Conservation (phyloP, 2,888 invertebrate genomes). For the Linnaemya vulpina region DNA sequence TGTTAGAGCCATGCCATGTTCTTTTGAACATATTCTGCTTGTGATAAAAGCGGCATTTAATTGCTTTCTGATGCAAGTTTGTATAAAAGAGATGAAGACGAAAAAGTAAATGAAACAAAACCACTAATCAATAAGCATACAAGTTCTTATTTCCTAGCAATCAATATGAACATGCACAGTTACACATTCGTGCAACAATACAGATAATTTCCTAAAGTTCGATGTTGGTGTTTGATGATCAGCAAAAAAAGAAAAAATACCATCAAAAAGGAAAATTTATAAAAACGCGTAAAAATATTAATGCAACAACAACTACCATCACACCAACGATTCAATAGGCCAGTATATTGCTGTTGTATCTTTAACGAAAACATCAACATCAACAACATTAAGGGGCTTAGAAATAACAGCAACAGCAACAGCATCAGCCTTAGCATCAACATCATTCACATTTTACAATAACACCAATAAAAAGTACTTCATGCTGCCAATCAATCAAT, state of each 20-base stretch:
- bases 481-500: slow-evolving; percentile 81
- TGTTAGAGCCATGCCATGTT: slow-evolving; percentile 13
- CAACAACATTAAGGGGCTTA: slow-evolving; percentile 50
- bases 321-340: slow-evolving; percentile 45
- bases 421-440: slow-evolving; percentile 52
- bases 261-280: slow-evolving; percentile 41
- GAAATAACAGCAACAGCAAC: slow-evolving; percentile 63
- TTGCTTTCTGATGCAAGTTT: slow-evolving; percentile 59
- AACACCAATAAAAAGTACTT: slow-evolving; percentile 74
- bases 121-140: slow-evolving; percentile 55
- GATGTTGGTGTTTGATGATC: neutral
- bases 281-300: slow-evolving; percentile 65
- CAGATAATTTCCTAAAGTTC: slow-evolving; percentile 20
- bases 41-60: slow-evolving; percentile 61
- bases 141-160: slow-evolving; percentile 56
- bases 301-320: slow-evolving; percentile 58
- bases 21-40: neutral
- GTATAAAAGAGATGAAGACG: slow-evolving; percentile 10
- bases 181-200: slow-evolving; percentile 35
- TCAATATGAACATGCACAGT: slow-evolving; percentile 12
- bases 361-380: slow-evolving; percentile 46
- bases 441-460: slow-evolving; percentile 72
- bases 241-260: slow-evolving; percentile 5
- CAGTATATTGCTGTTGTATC: slow-evolving; percentile 18
- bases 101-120: slow-evolving; percentile 45